Evolutionary conservation across 2,888 invertebrate genomes (phyloP).

Genomic region (Plutella xylostella): DNA sequence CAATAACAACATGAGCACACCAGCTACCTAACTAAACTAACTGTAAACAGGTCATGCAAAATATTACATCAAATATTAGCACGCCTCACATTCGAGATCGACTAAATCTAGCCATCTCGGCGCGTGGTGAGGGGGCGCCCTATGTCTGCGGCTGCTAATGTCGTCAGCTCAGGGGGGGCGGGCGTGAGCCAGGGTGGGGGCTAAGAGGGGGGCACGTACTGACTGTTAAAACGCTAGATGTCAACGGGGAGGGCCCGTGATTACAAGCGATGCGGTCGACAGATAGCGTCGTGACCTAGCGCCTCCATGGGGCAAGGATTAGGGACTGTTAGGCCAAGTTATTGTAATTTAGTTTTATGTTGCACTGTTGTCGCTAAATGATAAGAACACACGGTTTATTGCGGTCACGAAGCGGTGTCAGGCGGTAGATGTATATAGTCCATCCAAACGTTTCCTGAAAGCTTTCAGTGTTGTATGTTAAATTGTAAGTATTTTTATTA

Average conservation of each 20-base stretch:
- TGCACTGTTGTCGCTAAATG: neutral
- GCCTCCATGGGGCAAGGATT: conserved; percentile 11
- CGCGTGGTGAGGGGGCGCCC: conserved; percentile 49
- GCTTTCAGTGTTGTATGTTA: too few species aligned
- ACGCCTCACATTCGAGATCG: neutral
- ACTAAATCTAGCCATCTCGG: neutral
- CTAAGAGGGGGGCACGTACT: conserved; percentile 46
- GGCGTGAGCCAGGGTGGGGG: conserved; percentile 15
- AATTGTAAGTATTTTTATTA: too few species aligned
- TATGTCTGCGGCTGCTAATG: conserved; percentile 68
- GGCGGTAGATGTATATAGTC: too few species aligned
- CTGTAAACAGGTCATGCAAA: too few species aligned
- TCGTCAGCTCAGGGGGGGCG: conserved; percentile 43
- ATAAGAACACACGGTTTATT: too few species aligned
- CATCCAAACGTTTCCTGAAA: too few species aligned
- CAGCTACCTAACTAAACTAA: too few species aligned
- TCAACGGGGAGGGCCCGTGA: conserved; percentile 43
- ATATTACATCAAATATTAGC: neutral
- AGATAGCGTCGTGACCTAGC: conserved; percentile 61
- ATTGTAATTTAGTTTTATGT: conserved; percentile 2
- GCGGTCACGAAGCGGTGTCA: too few species aligned
- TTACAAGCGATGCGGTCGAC: conserved; percentile 42
- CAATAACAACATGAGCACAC: too few species aligned
- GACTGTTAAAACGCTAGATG: conserved; percentile 67
- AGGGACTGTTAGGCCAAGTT: neutral